Conservation (phyloP, 2,113 vertebrate species). For the Elachura formosa region DNA sequence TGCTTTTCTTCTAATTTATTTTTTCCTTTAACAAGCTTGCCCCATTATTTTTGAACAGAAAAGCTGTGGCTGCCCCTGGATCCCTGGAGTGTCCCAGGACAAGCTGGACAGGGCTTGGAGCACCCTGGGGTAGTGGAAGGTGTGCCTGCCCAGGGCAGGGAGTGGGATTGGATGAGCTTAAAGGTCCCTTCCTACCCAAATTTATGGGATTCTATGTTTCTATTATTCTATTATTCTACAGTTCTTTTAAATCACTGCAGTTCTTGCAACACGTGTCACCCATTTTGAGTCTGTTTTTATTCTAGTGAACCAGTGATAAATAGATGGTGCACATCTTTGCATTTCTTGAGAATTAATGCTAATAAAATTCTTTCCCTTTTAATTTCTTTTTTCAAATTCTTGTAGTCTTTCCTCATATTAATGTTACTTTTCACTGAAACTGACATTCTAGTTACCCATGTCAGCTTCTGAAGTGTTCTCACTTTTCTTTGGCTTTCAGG, state of each 20-base stretch:
- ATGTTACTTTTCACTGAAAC: neutral
- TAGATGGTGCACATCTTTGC: neutral
- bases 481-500: neutral
- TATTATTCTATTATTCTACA: neutral
- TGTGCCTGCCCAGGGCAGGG: neutral
- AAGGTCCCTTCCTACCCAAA: neutral
- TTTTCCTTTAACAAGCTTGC: neutral
- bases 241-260: neutral
- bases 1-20: neutral
- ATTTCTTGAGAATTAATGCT: neutral
- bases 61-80: neutral
- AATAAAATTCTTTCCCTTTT: neutral
- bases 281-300: neutral
- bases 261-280: accelerated
- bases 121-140: accelerated
- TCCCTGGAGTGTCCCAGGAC: neutral
- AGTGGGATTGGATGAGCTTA: accelerated
- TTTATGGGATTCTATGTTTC: neutral
- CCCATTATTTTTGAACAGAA: neutral
- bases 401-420: neutral
- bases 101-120: accelerated
- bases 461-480: neutral
- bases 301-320: neutral
- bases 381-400: neutral
- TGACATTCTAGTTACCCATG: neutral